These are phyloP conservation scores for Macaria notata DNA, from an alignment of 2,888 invertebrate genomes.

Conservation along the genomic window DNA sequence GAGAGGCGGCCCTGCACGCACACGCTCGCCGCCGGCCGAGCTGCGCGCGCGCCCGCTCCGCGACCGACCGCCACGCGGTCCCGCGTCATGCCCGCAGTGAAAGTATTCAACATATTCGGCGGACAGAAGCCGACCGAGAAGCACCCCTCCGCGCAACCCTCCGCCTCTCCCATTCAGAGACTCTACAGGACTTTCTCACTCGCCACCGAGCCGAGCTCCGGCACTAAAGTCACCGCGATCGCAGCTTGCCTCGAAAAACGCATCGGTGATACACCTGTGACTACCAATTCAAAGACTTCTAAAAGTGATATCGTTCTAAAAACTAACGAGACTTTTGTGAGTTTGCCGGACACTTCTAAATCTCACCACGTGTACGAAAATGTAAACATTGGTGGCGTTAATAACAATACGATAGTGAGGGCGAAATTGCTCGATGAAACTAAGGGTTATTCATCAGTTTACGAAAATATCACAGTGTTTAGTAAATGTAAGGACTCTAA, in stretches of 20 bases:
- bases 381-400: conserved; percentile 62
- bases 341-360: conserved; percentile 51
- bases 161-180: conserved; percentile 70
- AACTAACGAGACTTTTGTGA: conserved; percentile 56
- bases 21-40: conserved; percentile 72
- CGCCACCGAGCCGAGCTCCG: conserved; percentile 60
- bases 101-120: conserved; percentile 81
- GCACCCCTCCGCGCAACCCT: conserved; percentile 59
- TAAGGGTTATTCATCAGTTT: conserved; percentile 74
- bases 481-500: conserved; percentile 46
- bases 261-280: conserved; percentile 61
- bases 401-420: conserved; percentile 44
- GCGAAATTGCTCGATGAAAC: conserved; percentile 62
- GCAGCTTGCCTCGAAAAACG: conserved; percentile 74
- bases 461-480: conserved; percentile 75
- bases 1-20: conserved; percentile 46
- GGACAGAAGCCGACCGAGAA: conserved; percentile 79
- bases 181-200: conserved; percentile 80
- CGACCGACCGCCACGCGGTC: conserved; percentile 69
- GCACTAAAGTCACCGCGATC: conserved; percentile 74
- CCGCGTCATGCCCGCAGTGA: conserved; percentile 81
- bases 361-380: conserved; percentile 72
- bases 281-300: conserved; percentile 33
- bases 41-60: conserved; percentile 73
- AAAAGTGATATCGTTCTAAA: conserved; percentile 61